Base-by-base conservation (phyloP, 1,140 invertebrate species). In the Diachasmimorpha longicaudata region DNA sequence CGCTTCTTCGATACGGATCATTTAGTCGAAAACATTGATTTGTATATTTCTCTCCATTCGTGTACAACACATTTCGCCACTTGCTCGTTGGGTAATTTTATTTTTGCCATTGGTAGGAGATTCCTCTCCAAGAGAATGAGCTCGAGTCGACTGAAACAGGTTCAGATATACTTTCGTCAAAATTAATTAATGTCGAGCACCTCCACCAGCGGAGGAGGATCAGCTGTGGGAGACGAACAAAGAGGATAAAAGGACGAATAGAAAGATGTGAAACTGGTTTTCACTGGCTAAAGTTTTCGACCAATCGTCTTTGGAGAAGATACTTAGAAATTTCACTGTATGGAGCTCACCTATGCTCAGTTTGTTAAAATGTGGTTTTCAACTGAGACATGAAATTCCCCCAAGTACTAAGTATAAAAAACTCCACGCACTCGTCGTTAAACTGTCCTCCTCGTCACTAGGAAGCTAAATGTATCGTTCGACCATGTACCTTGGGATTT, bases 401-500 rank as follows among this genome's bases (percentile, higher is more conserved):
- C 48, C 9, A 52, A 52, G 16, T 52, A 19, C 14, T 4, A n/a
- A 52, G 19, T 44, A 46, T 70, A 48, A 44, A 46, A 16, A 19
- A 31, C 39, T 42, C 39, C 4, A 31, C 9, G 42, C 8, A 25
- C 36, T 31, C n/a, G 16, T 75, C 74, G 74, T 75, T 75, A 75
- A 69, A 19, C 11, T 36, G 70, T 52, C 70, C 19, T 39, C 14
- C 10, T 19, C 52, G n/a, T 16, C n/a, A 37, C 25, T 72, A 73
- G 11, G 58, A 31, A 63, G 58, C 48, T 19, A 55, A 55, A 55
- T 55, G 48, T 55, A 55, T 55, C 48, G 48, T 55, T 19, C n/a
- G 11, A 19, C 21, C 58, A 25, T 16, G 84, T 86, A 85, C 84
- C 84, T 79, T 79, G 72, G 76, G 70, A 81, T 67, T 87, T 85